Conservation (phyloP, 2,113 vertebrate genomes). For the Austrofundulus limnaeus region DNA sequence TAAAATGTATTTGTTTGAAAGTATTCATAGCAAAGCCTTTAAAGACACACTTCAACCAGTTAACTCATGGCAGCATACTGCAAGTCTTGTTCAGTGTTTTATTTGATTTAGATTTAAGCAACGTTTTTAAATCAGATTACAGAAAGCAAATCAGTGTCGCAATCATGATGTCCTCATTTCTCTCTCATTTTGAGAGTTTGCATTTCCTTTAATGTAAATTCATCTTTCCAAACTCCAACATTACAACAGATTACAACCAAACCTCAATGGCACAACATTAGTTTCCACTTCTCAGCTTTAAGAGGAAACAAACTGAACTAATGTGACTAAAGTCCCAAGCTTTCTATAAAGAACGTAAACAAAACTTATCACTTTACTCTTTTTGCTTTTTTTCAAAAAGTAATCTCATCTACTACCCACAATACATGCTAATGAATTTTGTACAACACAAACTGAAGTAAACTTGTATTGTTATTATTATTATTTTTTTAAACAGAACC, state of each 20-base stretch:
- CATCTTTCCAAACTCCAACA: not conserved
- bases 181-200: not conserved
- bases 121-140: constrained; percentile 14
- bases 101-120: constrained; percentile 34
- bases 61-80: too few relatives aligned
- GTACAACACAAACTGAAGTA: constrained; percentile 27
- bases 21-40: not conserved
- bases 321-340: not conserved
- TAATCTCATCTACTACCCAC: not conserved
- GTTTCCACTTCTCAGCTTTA: not conserved
- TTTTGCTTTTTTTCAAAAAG: constrained; percentile 2
- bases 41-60: not conserved
- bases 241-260: constrained; percentile 35
- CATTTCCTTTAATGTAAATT: constrained; percentile 23
- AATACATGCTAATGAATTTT: constrained; percentile 36
- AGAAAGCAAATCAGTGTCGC: constrained; percentile 39
- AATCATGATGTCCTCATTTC: constrained; percentile 48
- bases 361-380: not conserved
- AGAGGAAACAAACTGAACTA: not conserved
- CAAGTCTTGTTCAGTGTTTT: constrained; percentile 1
- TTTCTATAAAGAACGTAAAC: not conserved
- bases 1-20: not conserved
- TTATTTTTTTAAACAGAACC: constrained; percentile 2
- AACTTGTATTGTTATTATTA: not conserved
- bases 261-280: not conserved